Percentiles rank a stretch among this genome's conserved stretches.
Conservation (phyloP, 1,140 invertebrate species). For the Polypedilum pembai region DNA sequence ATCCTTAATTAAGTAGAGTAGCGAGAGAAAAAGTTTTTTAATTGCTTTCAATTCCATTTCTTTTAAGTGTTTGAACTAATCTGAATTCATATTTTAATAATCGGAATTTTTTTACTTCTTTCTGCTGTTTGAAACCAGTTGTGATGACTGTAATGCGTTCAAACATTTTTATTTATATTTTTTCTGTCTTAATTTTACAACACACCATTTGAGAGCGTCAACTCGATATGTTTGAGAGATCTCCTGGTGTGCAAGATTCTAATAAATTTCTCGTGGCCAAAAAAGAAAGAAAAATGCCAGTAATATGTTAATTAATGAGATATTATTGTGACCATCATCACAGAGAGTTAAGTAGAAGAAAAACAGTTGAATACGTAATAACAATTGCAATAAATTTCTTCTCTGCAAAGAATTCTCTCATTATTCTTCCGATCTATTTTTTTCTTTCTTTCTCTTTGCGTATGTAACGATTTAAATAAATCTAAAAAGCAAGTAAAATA, state of each 20-base stretch:
- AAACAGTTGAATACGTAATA: neutral
- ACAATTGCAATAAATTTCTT: neutral
- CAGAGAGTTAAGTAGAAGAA: neutral
- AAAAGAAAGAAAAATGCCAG: neutral
- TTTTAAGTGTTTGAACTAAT: too few species aligned
- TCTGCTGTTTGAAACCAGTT: too few species aligned
- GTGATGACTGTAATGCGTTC: neutral
- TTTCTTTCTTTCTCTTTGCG: neutral
- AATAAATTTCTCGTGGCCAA: neutral
- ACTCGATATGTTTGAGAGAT: neutral
- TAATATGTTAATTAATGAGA: slow-evolving; percentile 25
- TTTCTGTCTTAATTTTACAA: neutral
- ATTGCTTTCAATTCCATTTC: too few species aligned
- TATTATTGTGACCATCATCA: neutral
- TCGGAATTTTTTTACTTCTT: too few species aligned
- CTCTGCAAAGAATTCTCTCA: neutral
- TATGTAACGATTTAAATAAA: neutral
- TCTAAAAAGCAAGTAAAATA: neutral
- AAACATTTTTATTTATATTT: slow-evolving; percentile 24
- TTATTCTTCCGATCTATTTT: slow-evolving; percentile 9
- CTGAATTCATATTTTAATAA: too few species aligned
- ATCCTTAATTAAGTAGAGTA: too few species aligned
- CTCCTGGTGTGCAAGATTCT: neutral
- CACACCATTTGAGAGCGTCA: slow-evolving; percentile 13
- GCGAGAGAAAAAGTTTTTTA: too few species aligned